A percentile compares a stretch with the other conserved stretches of the same genome.
Evolutionary conservation across 2,888 invertebrate genomes (phyloP).

Genomic region (Achlya flavicornis): DNA sequence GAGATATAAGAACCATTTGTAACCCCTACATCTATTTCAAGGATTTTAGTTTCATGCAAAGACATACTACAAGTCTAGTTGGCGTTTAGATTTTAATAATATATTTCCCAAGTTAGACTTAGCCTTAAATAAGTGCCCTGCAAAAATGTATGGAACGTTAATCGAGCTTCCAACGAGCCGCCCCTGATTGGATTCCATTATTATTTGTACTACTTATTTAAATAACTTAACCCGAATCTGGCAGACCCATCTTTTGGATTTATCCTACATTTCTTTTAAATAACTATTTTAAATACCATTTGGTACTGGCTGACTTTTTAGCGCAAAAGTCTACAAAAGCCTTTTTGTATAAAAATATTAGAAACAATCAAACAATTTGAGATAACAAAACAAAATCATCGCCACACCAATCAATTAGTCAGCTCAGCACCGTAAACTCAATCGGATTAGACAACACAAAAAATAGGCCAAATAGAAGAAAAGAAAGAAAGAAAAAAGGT

Average conservation of each 20-base stretch:
- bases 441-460: conserved; percentile 62
- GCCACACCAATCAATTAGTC: conserved; percentile 75
- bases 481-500: conserved; percentile 29
- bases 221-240: background rate
- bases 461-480: conserved; percentile 49
- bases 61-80: no score
- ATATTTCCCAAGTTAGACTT: no score
- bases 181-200: conserved; percentile 23
- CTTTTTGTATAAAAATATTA: no score
- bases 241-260: background rate
- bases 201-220: conserved; percentile 13
- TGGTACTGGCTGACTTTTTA: no score
- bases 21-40: no score
- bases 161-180: conserved; percentile 24
- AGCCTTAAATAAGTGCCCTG: conserved; percentile 15
- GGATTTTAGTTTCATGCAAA: no score
- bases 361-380: conserved; percentile 15
- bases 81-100: no score
- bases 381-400: conserved; percentile 56
- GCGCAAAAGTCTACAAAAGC: no score
- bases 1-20: no score
- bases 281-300: no score
- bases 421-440: conserved; percentile 58
- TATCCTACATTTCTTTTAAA: background rate
- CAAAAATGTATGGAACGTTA: conserved; percentile 43